These are phyloP conservation scores for Coreoperca whiteheadi DNA, from an alignment of 2,113 vertebrate species.

Conservation along the genomic window DNA sequence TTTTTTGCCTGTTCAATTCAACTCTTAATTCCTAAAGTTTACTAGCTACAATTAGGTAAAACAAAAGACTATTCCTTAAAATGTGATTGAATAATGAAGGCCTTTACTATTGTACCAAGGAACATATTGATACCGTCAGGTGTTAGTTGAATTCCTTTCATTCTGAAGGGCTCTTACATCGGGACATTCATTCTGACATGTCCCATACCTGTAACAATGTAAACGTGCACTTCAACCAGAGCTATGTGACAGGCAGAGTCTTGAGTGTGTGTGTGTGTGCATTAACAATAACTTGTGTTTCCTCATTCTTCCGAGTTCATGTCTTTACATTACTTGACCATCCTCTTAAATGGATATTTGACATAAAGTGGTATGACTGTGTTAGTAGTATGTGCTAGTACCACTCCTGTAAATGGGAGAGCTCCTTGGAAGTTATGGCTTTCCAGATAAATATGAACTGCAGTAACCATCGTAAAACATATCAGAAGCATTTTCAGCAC, in stretches of 20 bases:
- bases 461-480: not conserved
- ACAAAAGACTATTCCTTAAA: not conserved
- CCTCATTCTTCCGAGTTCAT: not conserved
- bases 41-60: not conserved
- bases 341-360: not conserved
- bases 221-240: constrained; percentile 22
- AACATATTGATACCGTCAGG: not conserved
- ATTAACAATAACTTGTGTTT: not conserved
- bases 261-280: not conserved
- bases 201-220: constrained; percentile 20
- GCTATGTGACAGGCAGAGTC: not conserved
- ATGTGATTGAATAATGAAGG: not conserved
- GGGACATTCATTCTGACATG: constrained; percentile 31
- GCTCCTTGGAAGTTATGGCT: not conserved
- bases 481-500: not conserved
- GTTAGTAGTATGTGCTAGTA: not conserved
- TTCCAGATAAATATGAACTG: not conserved
- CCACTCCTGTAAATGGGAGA: not conserved
- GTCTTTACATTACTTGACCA: not conserved
- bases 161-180: constrained; percentile 35
- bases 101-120: constrained; percentile 2
- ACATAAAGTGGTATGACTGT: not conserved
- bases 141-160: constrained; percentile 9
- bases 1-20: not conserved
- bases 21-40: not conserved